Percentiles rank a stretch among this genome's conserved stretches.
Conservation (phyloP, 2,888 invertebrate genomes). For the Rhimphoctona megacephalus region DNA sequence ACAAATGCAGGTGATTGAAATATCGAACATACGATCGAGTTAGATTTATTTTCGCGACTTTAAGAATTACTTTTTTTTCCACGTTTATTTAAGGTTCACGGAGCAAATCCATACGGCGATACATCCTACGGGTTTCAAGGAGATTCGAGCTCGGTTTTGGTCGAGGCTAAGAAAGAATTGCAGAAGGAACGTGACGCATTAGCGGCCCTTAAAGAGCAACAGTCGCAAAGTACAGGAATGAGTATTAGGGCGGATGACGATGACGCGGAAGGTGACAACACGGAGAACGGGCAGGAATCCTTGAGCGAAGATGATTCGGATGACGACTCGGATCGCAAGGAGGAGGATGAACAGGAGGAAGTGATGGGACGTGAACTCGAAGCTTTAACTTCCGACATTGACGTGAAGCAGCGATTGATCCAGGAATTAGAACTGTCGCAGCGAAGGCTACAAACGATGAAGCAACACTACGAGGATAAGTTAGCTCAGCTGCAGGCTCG, state of each 20-base stretch:
- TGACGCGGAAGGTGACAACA: constrained; percentile 86
- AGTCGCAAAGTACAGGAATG: constrained; percentile 77
- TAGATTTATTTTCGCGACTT: neutral
- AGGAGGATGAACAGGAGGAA: constrained; percentile 85
- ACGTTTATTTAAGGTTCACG: constrained; percentile 76
- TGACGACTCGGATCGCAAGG: constrained; percentile 88
- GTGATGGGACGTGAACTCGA: constrained; percentile 93
- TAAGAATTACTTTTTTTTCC: constrained; percentile 28
- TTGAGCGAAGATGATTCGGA: constrained; percentile 86
- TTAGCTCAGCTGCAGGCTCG: constrained; percentile 92
- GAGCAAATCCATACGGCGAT: constrained; percentile 83
- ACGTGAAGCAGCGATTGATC: constrained; percentile 96
- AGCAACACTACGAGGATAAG: constrained; percentile 97
- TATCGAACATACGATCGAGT: neutral
- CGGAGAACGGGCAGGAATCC: constrained; percentile 87
- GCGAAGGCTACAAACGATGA: constrained; percentile 92
- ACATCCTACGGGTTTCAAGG: constrained; percentile 88
- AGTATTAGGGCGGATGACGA: constrained; percentile 85
- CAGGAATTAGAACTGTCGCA: constrained; percentile 97
- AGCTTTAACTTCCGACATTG: constrained; percentile 96
- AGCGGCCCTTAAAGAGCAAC: constrained; percentile 81
- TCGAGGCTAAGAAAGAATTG: constrained; percentile 93
- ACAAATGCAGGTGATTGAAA: constrained; percentile 78
- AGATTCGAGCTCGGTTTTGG: constrained; percentile 87
- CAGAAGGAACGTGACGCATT: constrained; percentile 89